Evolutionary conservation across 2,797 vertebrate genomes (phyloP), one percentile per base, ranked within the genome.

Genomic region (Diceros bicornis): DNA sequence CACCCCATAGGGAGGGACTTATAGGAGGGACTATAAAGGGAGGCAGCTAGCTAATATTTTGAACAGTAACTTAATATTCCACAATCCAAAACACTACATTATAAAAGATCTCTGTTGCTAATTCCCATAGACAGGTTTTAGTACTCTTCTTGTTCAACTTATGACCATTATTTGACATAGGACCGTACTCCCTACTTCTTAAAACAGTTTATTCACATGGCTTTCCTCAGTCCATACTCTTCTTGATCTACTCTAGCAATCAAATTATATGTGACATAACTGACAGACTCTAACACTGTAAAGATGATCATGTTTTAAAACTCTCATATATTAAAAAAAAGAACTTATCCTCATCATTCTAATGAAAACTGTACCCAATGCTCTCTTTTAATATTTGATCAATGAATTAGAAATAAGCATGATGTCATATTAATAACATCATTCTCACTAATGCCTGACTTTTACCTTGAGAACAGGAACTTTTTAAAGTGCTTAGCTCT

Each of bases 361-460:
- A 68, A 66, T 78, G 32, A 89, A 94, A 77, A 88, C 6, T 13
- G 50, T 6, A 41, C 29, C 29, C 34, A 77, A n/a, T 55, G 55
- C 7, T 77, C 7, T 78, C 11, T 61, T 81, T 50, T 66, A 82
- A 52, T 87, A 16, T 83, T 75, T 87, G 37, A 47, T 78, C 29
- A 66, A 47, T 72, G n/a, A 91, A 93, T 93, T 72, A 29, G 20
- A 81, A 72, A 91, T 61, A 78, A 68, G 10, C 32, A 69, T 81
- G 66, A 17, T 71, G 25, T 82, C 23, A 75, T 79, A 37, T 88
- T 77, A 97, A 75, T 92, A 92, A 57, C 7, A 92, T 84, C 1
- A 92, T 83, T 84, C 71, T 93, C 79, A 89, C 34, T 95, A 91
- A 96, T 81, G 62, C 27, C 18, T 95, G 68, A 71, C 92, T 91